Evolutionary conservation across 2,888 invertebrate species (phyloP), one percentile per base, ranked within the genome.

Genomic region (Biston betularia): DNA sequence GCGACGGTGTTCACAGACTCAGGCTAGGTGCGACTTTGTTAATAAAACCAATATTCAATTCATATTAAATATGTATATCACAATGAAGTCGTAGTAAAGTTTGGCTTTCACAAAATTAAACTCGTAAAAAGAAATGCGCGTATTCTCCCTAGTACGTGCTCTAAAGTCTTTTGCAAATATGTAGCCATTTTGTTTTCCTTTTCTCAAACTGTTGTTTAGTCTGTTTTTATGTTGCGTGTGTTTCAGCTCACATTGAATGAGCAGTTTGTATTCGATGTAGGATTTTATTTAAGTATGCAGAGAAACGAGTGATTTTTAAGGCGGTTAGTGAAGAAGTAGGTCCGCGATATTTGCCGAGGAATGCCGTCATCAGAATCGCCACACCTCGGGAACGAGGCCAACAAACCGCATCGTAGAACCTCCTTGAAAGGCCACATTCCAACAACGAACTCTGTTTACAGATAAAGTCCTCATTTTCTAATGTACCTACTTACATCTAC

Each of bases 371-470:
- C 72, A 72, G 71, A 75, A 33, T 52, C 74, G 79, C 88, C 93
- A 87, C 93, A 88, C 91, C 92, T 90, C 82, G 56, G 59, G 74
- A 81, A 81, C 83, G 89, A 85, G 87, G 89, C 81, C 85, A 79
- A 68, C 80, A 73, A 75, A 77, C 72, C 74, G 74, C 78, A 69
- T 68, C 62, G 63, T 67, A 84, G 90, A 87, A 87, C 93, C 93
- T 93, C 93, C 93, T 93, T 93, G 93, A 92, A 83, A 91, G 90
- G 92, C 92, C 89, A 83, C 93, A 93, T 93, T 92, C 93, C 93
- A 75, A 75, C 80, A 83, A 71, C 79, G 73, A 81, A 85, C 79
- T 83, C 90, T 90, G 85, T 90, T 90, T 91, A 90, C 87, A 83
- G 89, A 82, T 85, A 85, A 82, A 89, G 87, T 77, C 85, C 88